Percentiles rank a stretch among this genome's conserved stretches.
phyloP scores from a whole-genome alignment of 2,797 vertebrate species.

The Macrochelys suwanniensis region DNA sequence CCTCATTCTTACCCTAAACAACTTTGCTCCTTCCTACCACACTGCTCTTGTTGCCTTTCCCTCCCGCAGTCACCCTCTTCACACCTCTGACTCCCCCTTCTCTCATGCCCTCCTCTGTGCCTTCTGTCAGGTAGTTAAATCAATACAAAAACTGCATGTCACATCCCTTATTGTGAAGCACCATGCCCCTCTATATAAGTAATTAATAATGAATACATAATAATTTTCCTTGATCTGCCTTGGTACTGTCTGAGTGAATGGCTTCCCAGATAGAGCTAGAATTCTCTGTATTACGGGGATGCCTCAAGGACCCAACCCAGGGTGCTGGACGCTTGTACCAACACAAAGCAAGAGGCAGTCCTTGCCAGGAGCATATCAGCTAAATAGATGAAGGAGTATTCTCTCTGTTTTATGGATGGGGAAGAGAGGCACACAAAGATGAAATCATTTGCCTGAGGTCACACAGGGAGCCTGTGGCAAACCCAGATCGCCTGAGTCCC shows the following conservation, averaged over 20 bases:
- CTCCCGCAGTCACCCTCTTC: conserved; percentile 9
- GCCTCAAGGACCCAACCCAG: neutral
- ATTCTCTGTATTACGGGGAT: neutral
- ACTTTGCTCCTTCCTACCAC: neutral
- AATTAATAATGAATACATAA: conserved; percentile 29
- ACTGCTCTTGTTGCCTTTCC: neutral
- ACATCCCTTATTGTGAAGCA: conserved; percentile 8
- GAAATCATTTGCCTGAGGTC: neutral
- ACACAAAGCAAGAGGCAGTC: neutral
- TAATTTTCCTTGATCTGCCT: conserved; percentile 7
- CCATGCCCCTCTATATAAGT: neutral
- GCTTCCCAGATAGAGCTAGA: neutral
- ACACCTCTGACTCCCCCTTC: neutral
- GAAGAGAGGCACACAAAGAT: neutral
- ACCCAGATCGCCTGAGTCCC: neutral
- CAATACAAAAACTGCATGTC: neutral
- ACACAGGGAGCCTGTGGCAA: neutral
- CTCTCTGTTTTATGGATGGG: neutral
- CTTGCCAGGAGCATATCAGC: fast-evolving
- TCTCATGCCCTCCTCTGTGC: neutral
- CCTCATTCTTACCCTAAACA: conserved; percentile 18
- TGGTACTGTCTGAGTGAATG: conserved; percentile 13
- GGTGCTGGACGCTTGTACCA: fast-evolving
- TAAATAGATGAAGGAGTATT: neutral
- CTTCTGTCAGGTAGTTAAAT: neutral